Conservation (phyloP, 2,797 vertebrate genomes). For the Rhyacichthys aspro region DNA sequence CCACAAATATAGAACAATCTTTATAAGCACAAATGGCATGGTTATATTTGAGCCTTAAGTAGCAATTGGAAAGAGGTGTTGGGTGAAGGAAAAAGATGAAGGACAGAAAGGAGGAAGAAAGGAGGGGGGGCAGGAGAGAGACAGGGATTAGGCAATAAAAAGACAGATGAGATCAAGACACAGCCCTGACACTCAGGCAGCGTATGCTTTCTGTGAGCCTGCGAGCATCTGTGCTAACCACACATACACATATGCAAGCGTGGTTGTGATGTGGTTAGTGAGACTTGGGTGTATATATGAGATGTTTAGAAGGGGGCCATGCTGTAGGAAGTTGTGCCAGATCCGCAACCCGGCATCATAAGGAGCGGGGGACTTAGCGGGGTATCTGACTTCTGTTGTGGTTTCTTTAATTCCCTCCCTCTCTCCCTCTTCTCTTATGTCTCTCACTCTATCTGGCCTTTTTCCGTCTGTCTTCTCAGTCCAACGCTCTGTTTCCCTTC, state of each 20-base stretch:
- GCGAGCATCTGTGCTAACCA: constrained; percentile 61
- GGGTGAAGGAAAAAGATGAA: constrained; percentile 40
- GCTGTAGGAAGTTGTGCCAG: constrained; percentile 70
- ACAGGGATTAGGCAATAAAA: constrained; percentile 69
- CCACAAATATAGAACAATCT: constrained; percentile 15
- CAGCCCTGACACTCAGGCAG: constrained; percentile 63
- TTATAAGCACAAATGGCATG: constrained; percentile 27
- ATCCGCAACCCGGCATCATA: constrained; percentile 59
- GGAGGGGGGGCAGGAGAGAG: constrained; percentile 27
- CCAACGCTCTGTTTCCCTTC: constrained; percentile 55
- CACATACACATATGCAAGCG: constrained; percentile 29
- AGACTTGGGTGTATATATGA: constrained; percentile 68
- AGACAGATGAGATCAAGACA: constrained; percentile 74
- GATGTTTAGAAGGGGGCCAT: constrained; percentile 66
- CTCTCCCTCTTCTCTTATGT: constrained; percentile 31
- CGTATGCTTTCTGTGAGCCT: constrained; percentile 59
- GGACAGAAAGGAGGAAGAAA: constrained; percentile 14
- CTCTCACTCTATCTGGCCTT: constrained; percentile 56
- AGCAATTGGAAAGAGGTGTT: constrained; percentile 26
- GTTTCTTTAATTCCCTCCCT: constrained; percentile 65
- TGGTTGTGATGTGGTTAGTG: constrained; percentile 69
- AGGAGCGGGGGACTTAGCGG: constrained; percentile 64
- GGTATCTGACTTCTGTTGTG: constrained; percentile 71
- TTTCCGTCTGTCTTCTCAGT: constrained; percentile 50
- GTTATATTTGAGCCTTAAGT: constrained; percentile 40